phyloP scores from a whole-genome alignment of 2,113 vertebrate species.

The Gnathonemus longibarbis region DNA sequence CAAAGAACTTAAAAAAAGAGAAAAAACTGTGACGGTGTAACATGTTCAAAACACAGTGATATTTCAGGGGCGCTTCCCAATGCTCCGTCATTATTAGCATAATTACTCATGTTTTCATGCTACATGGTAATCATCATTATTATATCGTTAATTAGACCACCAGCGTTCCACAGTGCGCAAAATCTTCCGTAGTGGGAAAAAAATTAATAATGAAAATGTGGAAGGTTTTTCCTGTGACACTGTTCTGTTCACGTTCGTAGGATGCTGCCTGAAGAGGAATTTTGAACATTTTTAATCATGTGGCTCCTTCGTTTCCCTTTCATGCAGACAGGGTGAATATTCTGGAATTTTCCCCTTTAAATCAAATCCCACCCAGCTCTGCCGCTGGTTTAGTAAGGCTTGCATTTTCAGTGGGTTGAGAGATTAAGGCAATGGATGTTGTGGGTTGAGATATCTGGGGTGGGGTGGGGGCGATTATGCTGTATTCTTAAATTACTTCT shows the following conservation, averaged over 20 bases:
- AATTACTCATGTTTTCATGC: slow-evolving; percentile 7
- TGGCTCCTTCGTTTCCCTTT: neutral
- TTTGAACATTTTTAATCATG: neutral
- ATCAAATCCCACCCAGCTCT: neutral
- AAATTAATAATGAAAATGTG: neutral
- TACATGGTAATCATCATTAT: slow-evolving; percentile 14
- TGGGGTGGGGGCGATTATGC: neutral
- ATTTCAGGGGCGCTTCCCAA: neutral
- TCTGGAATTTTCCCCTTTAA: neutral
- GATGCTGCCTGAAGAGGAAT: neutral
- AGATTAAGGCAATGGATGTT: neutral
- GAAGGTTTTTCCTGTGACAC: neutral
- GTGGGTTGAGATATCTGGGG: neutral
- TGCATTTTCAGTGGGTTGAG: neutral
- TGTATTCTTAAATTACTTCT: neutral
- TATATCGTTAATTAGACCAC: slow-evolving; percentile 13
- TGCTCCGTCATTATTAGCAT: neutral
- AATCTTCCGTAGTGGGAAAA: neutral
- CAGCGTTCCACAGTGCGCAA: neutral
- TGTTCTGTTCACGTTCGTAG: neutral
- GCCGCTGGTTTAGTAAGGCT: neutral
- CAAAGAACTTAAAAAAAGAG: neutral
- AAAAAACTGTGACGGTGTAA: neutral
- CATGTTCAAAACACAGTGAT: neutral
- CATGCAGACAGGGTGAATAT: neutral